These are phyloP conservation scores for Minunthozetes semirufus DNA, from an alignment of 2,888 invertebrate genomes.

Conservation along the genomic window DNA sequence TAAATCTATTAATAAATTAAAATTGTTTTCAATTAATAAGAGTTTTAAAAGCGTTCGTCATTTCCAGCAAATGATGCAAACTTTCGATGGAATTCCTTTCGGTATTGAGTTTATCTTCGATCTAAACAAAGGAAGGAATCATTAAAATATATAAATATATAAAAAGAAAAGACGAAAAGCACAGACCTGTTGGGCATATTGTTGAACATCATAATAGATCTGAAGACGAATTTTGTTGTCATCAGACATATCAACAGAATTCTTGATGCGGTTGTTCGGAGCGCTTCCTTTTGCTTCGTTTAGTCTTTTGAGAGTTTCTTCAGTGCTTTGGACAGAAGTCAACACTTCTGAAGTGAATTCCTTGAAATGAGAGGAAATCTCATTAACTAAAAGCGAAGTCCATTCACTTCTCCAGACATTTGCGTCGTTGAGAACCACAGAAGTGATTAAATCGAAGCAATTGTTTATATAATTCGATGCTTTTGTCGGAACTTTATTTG, in stretches of 20 bases:
- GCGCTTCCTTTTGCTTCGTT: slow-evolving; percentile 68
- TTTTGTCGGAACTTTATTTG: slow-evolving; percentile 74
- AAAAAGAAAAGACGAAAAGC: background rate
- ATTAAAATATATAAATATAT: background rate
- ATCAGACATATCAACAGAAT: slow-evolving; percentile 62
- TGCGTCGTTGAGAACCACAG: slow-evolving; percentile 32
- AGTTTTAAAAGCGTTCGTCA: slow-evolving; percentile 20
- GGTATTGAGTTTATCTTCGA: slow-evolving; percentile 16
- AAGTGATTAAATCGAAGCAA: slow-evolving; percentile 56
- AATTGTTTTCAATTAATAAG: slow-evolving; percentile 10
- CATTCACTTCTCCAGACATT: slow-evolving; percentile 46
- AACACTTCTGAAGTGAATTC: slow-evolving; percentile 72
- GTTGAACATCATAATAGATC: slow-evolving; percentile 72
- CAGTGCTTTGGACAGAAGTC: slow-evolving; percentile 87
- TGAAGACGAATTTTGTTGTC: slow-evolving; percentile 92
- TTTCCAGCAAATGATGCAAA: slow-evolving; percentile 16
- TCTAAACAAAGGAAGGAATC: slow-evolving; percentile 7
- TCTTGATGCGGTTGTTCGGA: background rate
- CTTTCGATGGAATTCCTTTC: slow-evolving; percentile 23
- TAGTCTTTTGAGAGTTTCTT: slow-evolving; percentile 81
- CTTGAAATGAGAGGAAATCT: slow-evolving; percentile 50
- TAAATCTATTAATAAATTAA: background rate
- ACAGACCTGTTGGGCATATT: slow-evolving; percentile 60
- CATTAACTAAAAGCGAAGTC: slow-evolving; percentile 37
- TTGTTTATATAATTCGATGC: slow-evolving; percentile 71